These are phyloP conservation scores for Quadroppia sp. DNA, from an alignment of 2,888 invertebrate genomes.

Conservation along the genomic window DNA sequence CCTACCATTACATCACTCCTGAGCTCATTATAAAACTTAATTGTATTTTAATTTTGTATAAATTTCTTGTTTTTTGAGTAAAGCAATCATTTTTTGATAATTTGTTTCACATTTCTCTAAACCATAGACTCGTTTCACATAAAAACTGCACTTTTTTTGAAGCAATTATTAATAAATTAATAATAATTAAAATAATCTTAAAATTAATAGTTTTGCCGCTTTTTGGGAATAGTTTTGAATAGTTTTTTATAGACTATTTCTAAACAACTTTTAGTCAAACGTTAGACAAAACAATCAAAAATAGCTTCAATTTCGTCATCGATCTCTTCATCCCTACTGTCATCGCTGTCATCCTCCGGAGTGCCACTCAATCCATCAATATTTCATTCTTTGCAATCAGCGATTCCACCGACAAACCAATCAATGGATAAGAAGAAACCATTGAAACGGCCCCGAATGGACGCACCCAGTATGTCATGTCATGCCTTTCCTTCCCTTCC, in stretches of 20 bases:
- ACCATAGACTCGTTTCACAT: not conserved
- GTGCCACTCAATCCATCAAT: conserved; percentile 21
- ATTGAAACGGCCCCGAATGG: conserved; percentile 52
- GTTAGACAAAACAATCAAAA: conserved; percentile 17
- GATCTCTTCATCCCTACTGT: conserved; percentile 22
- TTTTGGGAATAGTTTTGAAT: not conserved
- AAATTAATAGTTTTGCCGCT: not conserved
- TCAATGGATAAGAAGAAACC: conserved; percentile 50
- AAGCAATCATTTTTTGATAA: too few species aligned
- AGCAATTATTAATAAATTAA: not conserved
- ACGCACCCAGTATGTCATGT: conserved; percentile 43
- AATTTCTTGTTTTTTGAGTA: too few species aligned
- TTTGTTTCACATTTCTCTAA: not conserved
- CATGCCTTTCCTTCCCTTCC: too few species aligned
- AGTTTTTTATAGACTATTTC: not conserved
- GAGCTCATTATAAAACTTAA: too few species aligned
- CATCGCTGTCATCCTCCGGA: conserved; percentile 21
- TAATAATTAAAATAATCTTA: not conserved
- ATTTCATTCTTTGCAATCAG: conserved; percentile 7
- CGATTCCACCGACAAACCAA: conserved; percentile 7
- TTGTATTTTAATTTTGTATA: too few species aligned
- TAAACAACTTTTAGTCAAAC: not conserved
- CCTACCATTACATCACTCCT: too few species aligned
- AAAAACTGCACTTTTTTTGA: not conserved
- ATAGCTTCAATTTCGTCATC: conserved; percentile 29